A percentile compares a stretch with the other conserved stretches of the same genome.
These are phyloP conservation scores for Nasonovia ribisnigri DNA, from an alignment of 2,888 invertebrate species.

Conservation along the genomic window DNA sequence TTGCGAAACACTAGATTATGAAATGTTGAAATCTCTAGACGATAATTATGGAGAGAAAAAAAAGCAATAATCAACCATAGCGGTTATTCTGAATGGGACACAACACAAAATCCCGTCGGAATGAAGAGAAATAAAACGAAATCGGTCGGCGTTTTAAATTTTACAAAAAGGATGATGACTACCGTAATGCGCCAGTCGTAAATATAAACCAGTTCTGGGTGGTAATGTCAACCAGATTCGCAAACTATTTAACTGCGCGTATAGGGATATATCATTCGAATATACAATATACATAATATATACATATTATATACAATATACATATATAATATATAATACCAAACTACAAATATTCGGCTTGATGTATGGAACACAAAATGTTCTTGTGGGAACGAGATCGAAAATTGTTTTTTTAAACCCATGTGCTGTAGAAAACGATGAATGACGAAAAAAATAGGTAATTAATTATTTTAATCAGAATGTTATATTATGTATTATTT, in stretches of 20 bases:
- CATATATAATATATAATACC: neutral
- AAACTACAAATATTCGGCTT: neutral
- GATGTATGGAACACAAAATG: neutral
- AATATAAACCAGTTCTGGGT: slow-evolving; percentile 55
- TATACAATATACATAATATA: neutral
- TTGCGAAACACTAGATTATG: neutral
- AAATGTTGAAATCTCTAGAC: neutral
- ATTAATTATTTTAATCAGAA: neutral
- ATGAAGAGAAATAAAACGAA: neutral
- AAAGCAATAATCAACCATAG: neutral
- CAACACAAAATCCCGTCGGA: neutral
- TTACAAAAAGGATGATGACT: slow-evolving; percentile 7
- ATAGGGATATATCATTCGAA: neutral
- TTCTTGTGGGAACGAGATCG: slow-evolving; percentile 22
- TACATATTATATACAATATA: neutral
- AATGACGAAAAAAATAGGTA: neutral
- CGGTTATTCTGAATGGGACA: neutral
- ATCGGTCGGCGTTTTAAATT: slow-evolving; percentile 29
- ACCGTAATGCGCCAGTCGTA: neutral
- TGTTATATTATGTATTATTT: too few relatives aligned
- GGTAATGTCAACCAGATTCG: slow-evolving; percentile 39
- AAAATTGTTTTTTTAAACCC: neutral
- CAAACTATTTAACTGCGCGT: slow-evolving; percentile 26
- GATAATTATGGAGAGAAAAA: neutral
- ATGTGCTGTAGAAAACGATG: neutral